Evolutionary conservation across 2,113 vertebrate species (phyloP).

Genomic region (Phaethon lepturus): DNA sequence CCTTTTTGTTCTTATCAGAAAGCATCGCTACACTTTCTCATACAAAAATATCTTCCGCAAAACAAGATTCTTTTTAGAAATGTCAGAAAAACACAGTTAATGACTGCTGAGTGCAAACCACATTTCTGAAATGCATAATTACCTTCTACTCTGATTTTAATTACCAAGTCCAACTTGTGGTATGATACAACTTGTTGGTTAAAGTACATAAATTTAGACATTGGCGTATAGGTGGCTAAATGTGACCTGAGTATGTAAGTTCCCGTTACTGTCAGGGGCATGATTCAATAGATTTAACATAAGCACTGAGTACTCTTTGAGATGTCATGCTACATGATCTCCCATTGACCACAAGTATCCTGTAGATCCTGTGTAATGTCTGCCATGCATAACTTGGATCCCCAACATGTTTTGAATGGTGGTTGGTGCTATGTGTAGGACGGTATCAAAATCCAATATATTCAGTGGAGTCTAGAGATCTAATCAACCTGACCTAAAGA

Average conservation of each 20-base stretch:
- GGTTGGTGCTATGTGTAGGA: too few species aligned
- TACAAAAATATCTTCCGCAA: background rate
- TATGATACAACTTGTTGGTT: background rate
- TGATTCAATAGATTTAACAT: background rate
- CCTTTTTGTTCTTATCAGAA: background rate
- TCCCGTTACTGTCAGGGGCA: fast-evolving
- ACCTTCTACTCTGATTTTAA: background rate
- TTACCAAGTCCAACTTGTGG: background rate
- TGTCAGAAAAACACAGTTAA: background rate
- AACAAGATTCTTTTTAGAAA: background rate
- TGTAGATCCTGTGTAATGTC: background rate
- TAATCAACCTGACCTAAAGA: background rate
- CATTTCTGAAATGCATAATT: background rate
- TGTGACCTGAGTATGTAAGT: background rate
- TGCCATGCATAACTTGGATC: background rate
- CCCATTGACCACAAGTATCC: background rate
- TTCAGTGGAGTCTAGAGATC: background rate
- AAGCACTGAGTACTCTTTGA: background rate
- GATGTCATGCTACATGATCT: background rate
- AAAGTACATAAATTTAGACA: background rate
- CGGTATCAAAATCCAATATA: background rate
- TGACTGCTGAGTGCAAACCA: background rate
- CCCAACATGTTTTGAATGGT: fast-evolving
- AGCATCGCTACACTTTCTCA: fast-evolving
- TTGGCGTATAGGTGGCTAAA: background rate